phyloP scores from a whole-genome alignment of 2,113 vertebrate genomes.

The Microcebus lehilahytsara region DNA sequence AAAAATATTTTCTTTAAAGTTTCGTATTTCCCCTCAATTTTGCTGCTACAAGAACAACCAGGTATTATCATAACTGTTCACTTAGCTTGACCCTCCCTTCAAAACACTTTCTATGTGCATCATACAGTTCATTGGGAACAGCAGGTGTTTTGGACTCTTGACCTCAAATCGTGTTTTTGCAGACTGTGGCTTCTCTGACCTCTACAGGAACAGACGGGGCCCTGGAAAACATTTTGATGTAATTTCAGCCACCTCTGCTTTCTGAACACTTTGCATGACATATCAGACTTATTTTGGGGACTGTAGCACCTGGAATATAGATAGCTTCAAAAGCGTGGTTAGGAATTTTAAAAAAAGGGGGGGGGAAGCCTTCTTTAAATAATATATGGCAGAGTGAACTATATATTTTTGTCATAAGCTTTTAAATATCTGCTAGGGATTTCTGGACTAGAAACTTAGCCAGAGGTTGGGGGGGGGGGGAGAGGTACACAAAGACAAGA shows the following conservation, averaged over 20 bases:
- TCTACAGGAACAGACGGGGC: not conserved
- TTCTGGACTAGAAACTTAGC: not conserved
- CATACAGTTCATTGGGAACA: not conserved
- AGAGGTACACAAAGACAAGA: fast-evolving
- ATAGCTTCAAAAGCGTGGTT: not conserved
- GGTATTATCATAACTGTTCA: not conserved
- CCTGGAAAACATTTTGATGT: not conserved
- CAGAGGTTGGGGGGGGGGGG: too few relatives aligned
- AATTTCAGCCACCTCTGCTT: not conserved
- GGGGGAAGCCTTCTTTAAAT: not conserved
- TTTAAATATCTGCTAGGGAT: not conserved
- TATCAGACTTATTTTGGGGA: not conserved
- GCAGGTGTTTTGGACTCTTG: not conserved
- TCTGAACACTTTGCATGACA: not conserved
- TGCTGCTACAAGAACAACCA: slow-evolving; percentile 42
- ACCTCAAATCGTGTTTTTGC: not conserved
- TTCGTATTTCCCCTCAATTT: not conserved
- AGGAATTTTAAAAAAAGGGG: not conserved
- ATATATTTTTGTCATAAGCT: not conserved
- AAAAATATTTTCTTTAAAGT: not conserved
- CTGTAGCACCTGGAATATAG: not conserved
- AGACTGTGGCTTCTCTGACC: not conserved
- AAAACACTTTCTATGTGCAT: not conserved
- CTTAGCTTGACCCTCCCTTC: not conserved
- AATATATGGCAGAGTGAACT: not conserved